Evolutionary conservation across 2,888 invertebrate genomes (phyloP), one percentile per base, ranked within the genome.

Genomic region (Sialis fuliginosa): DNA sequence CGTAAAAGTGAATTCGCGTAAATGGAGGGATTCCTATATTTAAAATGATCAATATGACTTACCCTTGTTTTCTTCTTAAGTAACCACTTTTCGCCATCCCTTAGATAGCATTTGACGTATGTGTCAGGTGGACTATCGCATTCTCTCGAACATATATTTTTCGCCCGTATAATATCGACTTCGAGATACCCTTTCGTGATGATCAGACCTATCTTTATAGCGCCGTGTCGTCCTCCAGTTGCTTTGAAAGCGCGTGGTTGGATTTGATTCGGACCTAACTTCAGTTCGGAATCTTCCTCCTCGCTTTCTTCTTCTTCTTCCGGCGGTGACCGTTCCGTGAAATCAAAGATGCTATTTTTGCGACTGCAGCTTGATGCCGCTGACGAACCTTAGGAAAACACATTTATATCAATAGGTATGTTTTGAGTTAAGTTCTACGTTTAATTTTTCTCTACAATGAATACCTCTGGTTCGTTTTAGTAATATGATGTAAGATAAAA

Each of bases 101-200:
- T 80, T 49, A 92, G 71, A 62, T 91, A 92, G 53, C 90, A 92
- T 67, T 93, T 92, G 46, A 92, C 90, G 68, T 93, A 93, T 13
- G 91, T 92, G 62, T 93, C 92, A 61, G 80, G 72, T 54, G 80
- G 78, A 45, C 80, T 79, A 57, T 83, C 83, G 49, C 75, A 74
- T 57, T 81, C 79, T 48, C 77, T 77, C 22, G 72, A 71, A 44
- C 75, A 71, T 51, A 86, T 77, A 54, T 78, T 79, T 53, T 77
- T 69, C 2, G 81, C 86, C 54, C 77, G 75, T 48, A 82, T 75
- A 32, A 86, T 75, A 70, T 92, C 91, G 30, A 93, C 84, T 64
- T 92, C 91, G 50, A 93, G 74, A 56, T 87, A 86, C 56, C 91
- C 91, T 68, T 92, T 92, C 60, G 87, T 81, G 73, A 92, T 84